These are phyloP conservation scores for Lepus townsendii DNA, from an alignment of 2,797 vertebrate species.

Conservation along the genomic window DNA sequence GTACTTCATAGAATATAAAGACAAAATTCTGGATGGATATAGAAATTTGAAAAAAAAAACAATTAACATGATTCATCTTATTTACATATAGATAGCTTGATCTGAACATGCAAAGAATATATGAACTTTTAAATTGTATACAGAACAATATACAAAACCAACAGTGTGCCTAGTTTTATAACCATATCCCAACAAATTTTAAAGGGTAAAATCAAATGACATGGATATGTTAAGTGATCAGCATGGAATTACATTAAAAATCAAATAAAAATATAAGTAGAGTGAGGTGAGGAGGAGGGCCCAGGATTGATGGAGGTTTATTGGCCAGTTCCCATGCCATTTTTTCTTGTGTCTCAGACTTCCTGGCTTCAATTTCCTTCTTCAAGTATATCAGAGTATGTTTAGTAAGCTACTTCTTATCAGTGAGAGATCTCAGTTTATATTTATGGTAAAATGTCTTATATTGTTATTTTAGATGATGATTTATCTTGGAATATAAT, in stretches of 20 bases:
- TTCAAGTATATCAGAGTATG: not conserved
- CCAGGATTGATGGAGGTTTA: not conserved
- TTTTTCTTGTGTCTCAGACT: not conserved
- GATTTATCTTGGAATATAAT: not conserved
- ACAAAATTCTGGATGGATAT: not conserved
- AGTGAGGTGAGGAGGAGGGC: not conserved
- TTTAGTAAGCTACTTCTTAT: not conserved
- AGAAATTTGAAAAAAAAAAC: constrained; percentile 1
- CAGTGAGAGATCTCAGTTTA: not conserved
- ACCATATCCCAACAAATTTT: not conserved
- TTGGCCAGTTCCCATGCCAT: not conserved
- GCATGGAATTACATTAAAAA: not conserved
- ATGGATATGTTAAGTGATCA: not conserved
- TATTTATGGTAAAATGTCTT: not conserved
- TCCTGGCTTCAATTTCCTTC: not conserved
- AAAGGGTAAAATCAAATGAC: not conserved
- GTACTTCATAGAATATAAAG: not conserved
- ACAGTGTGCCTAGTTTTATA: not conserved
- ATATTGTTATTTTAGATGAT: not conserved
- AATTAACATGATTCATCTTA: not conserved
- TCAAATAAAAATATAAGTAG: not conserved
- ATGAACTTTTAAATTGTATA: not conserved
- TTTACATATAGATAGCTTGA: constrained; percentile 13
- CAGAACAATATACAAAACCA: constrained; percentile 8
- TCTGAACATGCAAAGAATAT: not conserved